Conservation (phyloP, 2,888 invertebrate species). For the Agrotis ipsilon region DNA sequence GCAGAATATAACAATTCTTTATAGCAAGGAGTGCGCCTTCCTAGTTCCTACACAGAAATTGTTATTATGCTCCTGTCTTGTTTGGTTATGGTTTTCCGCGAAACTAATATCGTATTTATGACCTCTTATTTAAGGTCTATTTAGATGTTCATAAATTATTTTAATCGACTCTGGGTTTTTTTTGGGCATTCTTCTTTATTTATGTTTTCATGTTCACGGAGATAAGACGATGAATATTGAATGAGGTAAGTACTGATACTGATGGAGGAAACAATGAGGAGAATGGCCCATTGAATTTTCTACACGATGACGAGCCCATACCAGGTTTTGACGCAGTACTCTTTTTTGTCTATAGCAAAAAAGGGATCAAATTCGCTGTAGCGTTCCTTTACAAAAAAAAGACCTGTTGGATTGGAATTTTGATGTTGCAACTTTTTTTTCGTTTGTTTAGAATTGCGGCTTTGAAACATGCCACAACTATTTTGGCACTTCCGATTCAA, state of each 20-base stretch:
- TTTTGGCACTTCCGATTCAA: constrained; percentile 18
- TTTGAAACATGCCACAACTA: constrained; percentile 6
- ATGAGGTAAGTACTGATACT: constrained; percentile 60
- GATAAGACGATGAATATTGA: constrained; percentile 71
- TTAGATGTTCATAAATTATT: no score
- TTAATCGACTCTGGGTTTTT: no score
- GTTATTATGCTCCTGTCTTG: no score
- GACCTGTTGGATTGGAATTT: constrained; percentile 18
- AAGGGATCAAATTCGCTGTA: constrained; percentile 15
- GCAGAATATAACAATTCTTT: no score
- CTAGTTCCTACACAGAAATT: no score
- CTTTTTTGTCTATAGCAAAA: constrained; percentile 23
- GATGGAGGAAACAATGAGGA: constrained; percentile 55
- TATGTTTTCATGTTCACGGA: constrained; percentile 67
- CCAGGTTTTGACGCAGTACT: neutral
- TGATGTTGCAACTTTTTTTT: neutral
- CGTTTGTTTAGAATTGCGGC: neutral
- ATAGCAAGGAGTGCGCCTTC: no score
- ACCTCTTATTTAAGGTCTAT: no score
- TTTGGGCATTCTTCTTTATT: no score
- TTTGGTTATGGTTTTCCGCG: no score
- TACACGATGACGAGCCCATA: constrained; percentile 15
- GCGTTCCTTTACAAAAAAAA: constrained; percentile 28
- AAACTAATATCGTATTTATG: no score
- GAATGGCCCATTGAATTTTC: constrained; percentile 30